Conservation (phyloP, 2,113 vertebrate species). For the Carettochelys insculpta region DNA sequence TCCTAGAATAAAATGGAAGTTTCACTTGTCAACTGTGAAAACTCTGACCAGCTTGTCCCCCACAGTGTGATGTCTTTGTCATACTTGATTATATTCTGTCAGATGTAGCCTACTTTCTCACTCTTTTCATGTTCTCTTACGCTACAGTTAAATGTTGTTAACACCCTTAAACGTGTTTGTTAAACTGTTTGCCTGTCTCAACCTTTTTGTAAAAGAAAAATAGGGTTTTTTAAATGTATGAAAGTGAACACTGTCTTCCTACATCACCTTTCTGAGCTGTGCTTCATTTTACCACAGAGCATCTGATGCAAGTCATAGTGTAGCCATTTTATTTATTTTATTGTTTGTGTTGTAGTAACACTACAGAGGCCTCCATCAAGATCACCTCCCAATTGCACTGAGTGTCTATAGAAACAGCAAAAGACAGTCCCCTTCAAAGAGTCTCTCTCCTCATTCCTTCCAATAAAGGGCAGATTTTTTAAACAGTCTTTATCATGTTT, state of each 20-base stretch:
- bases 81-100: neutral
- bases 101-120: neutral
- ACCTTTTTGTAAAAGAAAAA: neutral
- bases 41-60: neutral
- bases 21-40: constrained; percentile 40
- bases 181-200: neutral
- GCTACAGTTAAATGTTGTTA: neutral
- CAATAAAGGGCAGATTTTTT: neutral
- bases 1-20: constrained; percentile 73
- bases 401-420: neutral
- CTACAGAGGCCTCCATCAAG: neutral
- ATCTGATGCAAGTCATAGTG: neutral
- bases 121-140: neutral
- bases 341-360: neutral
- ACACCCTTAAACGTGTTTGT: neutral
- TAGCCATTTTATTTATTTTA: neutral
- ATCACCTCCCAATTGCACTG: neutral
- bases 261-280: neutral
- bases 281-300: accelerated
- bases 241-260: neutral
- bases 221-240: neutral
- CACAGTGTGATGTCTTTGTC: neutral
- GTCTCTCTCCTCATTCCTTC: neutral
- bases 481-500: neutral
- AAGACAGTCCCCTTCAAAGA: neutral